A percentile compares a stretch with the other conserved stretches of the same genome.
Conservation (phyloP, 1,140 invertebrate genomes). For the Euborellia annulipes region DNA sequence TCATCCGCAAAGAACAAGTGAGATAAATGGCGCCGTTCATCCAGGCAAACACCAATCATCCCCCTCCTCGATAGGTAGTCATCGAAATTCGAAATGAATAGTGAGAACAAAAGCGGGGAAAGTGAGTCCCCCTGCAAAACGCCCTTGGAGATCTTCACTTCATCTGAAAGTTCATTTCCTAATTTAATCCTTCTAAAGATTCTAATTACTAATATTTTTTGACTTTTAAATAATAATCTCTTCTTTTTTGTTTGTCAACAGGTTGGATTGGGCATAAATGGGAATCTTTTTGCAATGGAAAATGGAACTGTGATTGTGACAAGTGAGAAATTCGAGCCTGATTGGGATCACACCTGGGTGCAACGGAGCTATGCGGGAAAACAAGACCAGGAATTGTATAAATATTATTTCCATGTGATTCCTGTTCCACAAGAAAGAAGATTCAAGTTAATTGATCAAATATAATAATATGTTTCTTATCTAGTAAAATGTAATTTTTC, state of each 20-base stretch:
- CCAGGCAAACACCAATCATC: too few relatives aligned
- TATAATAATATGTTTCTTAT: too few relatives aligned
- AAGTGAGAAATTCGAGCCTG: slow-evolving; percentile 54
- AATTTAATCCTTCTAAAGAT: slow-evolving; percentile 4
- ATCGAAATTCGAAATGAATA: too few relatives aligned
- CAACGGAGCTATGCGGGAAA: slow-evolving; percentile 41
- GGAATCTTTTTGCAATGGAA: slow-evolving; percentile 56
- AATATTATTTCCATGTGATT: slow-evolving; percentile 68
- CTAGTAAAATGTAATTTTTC: too few relatives aligned
- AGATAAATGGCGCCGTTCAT: too few relatives aligned
- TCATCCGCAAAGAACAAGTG: too few relatives aligned
- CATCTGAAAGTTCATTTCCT: too few relatives aligned
- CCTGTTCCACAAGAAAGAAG: slow-evolving; percentile 50
- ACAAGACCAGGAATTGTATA: slow-evolving; percentile 48
- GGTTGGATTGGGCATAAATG: slow-evolving; percentile 62
- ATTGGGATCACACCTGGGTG: slow-evolving; percentile 54
- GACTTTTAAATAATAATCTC: background rate
- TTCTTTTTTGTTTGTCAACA: slow-evolving; percentile 32
- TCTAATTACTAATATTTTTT: slow-evolving; percentile 5
- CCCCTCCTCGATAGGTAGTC: too few relatives aligned
- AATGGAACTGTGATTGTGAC: slow-evolving; percentile 55
- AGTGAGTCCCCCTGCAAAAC: too few relatives aligned
- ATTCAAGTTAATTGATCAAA: slow-evolving; percentile 55
- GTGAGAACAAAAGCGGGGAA: too few relatives aligned
- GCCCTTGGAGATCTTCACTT: too few relatives aligned